Evolutionary conservation across 1,140 invertebrate species (phyloP).

Genomic region (Chymomyza costata): DNA sequence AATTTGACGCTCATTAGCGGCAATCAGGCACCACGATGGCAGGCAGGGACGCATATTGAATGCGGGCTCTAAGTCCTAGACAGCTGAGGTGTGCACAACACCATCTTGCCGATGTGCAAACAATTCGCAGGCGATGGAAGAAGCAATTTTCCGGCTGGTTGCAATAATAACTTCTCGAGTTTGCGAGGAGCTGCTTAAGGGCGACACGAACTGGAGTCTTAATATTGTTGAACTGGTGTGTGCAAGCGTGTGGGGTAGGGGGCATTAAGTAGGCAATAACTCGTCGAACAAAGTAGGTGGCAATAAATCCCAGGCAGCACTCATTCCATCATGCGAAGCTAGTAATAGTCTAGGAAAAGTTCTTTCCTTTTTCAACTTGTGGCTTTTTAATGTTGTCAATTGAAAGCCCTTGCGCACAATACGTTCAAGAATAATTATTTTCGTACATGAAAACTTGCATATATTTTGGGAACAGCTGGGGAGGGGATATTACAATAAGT

Average conservation of each 20-base stretch:
- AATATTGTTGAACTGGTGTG: too few species aligned
- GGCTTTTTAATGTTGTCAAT: too few species aligned
- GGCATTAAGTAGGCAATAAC: conserved; percentile 10
- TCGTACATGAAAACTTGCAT: too few species aligned
- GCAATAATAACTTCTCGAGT: conserved; percentile 49
- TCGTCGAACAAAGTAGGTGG: conserved; percentile 13
- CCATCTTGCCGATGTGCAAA: conserved; percentile 5
- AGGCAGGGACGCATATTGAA: conserved; percentile 19
- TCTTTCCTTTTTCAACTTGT: too few species aligned
- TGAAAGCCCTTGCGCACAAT: too few species aligned
- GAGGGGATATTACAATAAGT: too few species aligned
- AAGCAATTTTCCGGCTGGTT: conserved; percentile 49
- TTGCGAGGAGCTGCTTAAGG: conserved; percentile 12
- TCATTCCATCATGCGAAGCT: too few species aligned
- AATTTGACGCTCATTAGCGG: conserved; percentile 54
- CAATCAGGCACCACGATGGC: conserved; percentile 39
- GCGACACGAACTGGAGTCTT: background rate
- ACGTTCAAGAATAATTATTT: too few species aligned
- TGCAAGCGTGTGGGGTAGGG: background rate
- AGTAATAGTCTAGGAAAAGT: too few species aligned
- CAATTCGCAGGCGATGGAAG: conserved; percentile 39
- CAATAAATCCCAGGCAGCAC: conserved; percentile 12
- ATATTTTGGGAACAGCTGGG: too few species aligned
- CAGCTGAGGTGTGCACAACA: background rate
- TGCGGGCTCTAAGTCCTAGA: conserved; percentile 10